Conservation (phyloP, 2,888 invertebrate species). For the Eupeodes luniger region DNA sequence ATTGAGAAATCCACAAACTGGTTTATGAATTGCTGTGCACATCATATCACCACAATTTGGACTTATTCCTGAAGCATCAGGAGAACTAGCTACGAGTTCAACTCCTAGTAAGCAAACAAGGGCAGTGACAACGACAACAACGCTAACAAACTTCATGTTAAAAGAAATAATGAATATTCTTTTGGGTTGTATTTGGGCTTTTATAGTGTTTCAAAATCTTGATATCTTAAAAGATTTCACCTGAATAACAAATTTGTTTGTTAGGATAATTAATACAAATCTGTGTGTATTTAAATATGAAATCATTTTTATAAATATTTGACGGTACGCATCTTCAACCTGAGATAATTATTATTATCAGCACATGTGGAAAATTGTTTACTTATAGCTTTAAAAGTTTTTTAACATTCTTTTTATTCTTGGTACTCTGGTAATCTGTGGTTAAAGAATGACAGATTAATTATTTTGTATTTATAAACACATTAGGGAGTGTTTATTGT, state of each 20-base stretch:
- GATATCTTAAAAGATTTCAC: background rate
- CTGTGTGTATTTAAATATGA: too few species aligned
- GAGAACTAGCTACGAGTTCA: background rate
- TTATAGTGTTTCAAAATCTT: background rate
- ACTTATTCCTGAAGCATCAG: background rate
- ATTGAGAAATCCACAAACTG: constrained; percentile 56
- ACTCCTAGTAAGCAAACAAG: constrained; percentile 13
- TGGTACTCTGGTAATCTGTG: too few species aligned
- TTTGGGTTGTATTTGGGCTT: background rate
- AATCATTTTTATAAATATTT: too few species aligned
- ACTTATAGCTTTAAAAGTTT: too few species aligned
- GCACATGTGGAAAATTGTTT: too few species aligned
- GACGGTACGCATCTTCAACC: too few species aligned
- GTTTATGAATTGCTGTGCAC: background rate
- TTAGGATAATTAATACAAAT: too few species aligned
- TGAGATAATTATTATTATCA: too few species aligned
- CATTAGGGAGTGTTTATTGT: too few species aligned
- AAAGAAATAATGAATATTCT: background rate
- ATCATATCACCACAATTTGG: background rate
- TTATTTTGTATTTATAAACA: too few species aligned
- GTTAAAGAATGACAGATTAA: too few species aligned
- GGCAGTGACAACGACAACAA: background rate
- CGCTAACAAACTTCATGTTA: constrained; percentile 10
- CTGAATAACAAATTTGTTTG: background rate
- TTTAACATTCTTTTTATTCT: too few species aligned